Evolutionary conservation across 1,140 invertebrate species (phyloP), one percentile per base, ranked within the genome.

Genomic region (Chelonus insularis): DNA sequence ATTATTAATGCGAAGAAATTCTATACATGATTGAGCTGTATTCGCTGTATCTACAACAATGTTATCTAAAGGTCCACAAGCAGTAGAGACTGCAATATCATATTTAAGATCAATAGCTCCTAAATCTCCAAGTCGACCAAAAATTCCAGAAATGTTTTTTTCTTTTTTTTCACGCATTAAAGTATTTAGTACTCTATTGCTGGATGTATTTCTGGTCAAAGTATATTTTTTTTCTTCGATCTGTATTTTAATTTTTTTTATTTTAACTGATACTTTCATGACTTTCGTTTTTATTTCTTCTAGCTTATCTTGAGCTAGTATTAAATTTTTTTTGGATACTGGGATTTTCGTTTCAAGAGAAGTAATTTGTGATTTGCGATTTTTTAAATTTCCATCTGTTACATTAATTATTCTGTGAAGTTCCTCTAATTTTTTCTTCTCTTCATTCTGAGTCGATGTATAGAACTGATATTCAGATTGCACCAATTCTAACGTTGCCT

Each of bases 71-170:
- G 88, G 82, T 0, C 92, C 91, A 77, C 94, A 97, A 9, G 95
- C 95, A 0, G 96, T 98, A 0, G 96, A 98, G 67, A 99, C 88
- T 1, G 97, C 97, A 0, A 97, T 87, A 76, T 99, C 97, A 79
- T 96, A 99, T 79, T 95, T 95, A 18, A 83, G 79, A 80, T 97
- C 92, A 68, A 99, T 97, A 0, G 88, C 95, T 32, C 96, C 97
- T n/a, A 99, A 83, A 78, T 99, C 96, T 47, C 96, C 96, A 77
- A 98, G 79, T 80, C 96, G 84, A 0, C 96, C 96, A 75, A 91
- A 88, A 62, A 98, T 89, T 34, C 95, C 94, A 1, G 87, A 85
- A 14, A 99, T 75, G 36, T 84, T 84, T 6, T 95, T 95, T 41
- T 86, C 84, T 4, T 80, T 78, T 76, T 97, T 97, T 68, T 94